Percentiles rank a stretch among this genome's conserved stretches.
These are phyloP conservation scores for Mormyrus iriodes DNA, from an alignment of 2,113 vertebrate genomes.

Conservation along the genomic window DNA sequence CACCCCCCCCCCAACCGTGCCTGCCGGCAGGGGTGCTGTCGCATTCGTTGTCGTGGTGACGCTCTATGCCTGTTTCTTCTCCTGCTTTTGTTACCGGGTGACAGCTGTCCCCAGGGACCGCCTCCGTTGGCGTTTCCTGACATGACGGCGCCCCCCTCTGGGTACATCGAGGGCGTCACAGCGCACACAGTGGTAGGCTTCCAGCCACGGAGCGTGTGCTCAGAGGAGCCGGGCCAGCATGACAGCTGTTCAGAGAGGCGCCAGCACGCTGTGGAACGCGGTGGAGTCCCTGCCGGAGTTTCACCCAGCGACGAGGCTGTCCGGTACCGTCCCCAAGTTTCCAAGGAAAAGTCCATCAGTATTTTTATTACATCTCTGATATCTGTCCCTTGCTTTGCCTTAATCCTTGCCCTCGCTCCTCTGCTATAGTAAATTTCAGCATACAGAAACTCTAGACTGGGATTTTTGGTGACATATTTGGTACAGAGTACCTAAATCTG, in stretches of 20 bases:
- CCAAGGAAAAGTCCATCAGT: not conserved
- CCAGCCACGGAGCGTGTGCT: not conserved
- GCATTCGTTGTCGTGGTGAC: constrained; percentile 19
- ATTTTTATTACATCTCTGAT: not conserved
- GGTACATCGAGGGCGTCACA: no score
- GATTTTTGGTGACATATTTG: not conserved
- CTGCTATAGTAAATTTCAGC: not conserved
- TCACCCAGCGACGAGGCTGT: not conserved
- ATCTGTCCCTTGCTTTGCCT: not conserved
- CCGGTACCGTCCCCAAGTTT: not conserved
- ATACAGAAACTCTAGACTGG: not conserved
- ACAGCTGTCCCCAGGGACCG: constrained; percentile 9
- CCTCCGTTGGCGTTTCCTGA: not conserved
- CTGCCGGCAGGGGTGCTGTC: no score
- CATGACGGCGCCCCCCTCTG: no score
- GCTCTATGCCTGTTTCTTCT: not conserved
- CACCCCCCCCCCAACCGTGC: not conserved
- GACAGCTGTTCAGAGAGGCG: not conserved
- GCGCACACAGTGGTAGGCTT: not conserved
- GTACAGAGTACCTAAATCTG: not conserved
- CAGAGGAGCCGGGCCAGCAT: not conserved
- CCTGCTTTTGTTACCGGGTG: constrained; percentile 20
- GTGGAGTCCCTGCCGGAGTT: not conserved
- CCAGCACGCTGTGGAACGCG: no score
- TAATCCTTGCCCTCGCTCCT: not conserved